A percentile compares a stretch with the other conserved stretches of the same genome.
Conservation (phyloP, 2,113 vertebrate species). For the Tachuris rubrigastra region DNA sequence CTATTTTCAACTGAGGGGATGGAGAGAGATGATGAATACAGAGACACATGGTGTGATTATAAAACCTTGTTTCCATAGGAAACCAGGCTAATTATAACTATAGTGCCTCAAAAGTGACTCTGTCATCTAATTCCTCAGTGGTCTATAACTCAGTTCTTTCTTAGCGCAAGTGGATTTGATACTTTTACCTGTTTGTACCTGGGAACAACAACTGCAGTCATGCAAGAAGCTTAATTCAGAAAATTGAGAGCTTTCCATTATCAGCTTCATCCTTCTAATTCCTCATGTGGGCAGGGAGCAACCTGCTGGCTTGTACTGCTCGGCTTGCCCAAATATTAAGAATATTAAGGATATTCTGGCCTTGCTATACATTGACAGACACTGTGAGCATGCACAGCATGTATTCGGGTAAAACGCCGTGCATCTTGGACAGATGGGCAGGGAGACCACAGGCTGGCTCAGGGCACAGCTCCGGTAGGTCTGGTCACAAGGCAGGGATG, state of each 20-base stretch:
- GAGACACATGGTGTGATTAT: not conserved
- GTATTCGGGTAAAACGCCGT: fast-evolving
- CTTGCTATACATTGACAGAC: not conserved
- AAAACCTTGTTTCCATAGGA: conserved; percentile 8
- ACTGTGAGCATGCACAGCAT: fast-evolving
- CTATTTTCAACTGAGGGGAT: not conserved
- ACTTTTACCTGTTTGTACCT: not conserved
- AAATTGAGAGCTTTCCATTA: not conserved
- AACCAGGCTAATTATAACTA: not conserved
- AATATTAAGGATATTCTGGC: not conserved
- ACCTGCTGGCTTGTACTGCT: not conserved
- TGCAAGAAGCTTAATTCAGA: not conserved
- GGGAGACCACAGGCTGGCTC: not conserved
- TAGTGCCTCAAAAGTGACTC: not conserved
- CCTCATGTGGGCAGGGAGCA: not conserved
- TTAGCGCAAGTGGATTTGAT: not conserved
- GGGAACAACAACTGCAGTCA: not conserved
- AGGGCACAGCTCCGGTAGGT: fast-evolving
- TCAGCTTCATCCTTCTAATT: not conserved
- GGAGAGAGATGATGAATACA: not conserved
- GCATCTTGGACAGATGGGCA: fast-evolving
- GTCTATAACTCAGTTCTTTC: not conserved
- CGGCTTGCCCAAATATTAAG: not conserved
- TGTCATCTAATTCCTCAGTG: not conserved
- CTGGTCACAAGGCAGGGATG: not conserved